phyloP scores from a whole-genome alignment of 1,140 invertebrate species.

The Drosophila eugracilis region DNA sequence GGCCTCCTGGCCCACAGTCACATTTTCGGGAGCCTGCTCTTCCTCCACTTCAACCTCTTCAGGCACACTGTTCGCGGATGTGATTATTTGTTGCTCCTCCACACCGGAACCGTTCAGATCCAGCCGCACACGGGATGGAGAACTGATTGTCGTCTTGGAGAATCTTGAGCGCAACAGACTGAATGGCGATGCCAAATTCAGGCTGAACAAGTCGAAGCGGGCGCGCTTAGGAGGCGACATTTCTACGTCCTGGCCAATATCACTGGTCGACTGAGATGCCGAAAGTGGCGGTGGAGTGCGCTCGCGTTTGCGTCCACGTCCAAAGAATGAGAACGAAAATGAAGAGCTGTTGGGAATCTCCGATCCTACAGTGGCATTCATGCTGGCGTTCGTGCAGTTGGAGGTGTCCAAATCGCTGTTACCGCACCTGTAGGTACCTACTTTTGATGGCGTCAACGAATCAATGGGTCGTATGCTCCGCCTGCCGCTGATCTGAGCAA shows the following conservation, averaged over 20 bases:
- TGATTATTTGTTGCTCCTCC: conserved; percentile 51
- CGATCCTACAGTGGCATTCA: conserved; percentile 81
- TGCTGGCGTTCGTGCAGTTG: conserved; percentile 66
- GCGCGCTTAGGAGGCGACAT: conserved; percentile 78
- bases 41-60: conserved; percentile 61
- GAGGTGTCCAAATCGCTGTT: conserved; percentile 73
- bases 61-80: conserved; percentile 28
- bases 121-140: conserved; percentile 51
- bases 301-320: conserved; percentile 72
- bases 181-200: conserved; percentile 72
- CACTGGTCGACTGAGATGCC: conserved; percentile 64
- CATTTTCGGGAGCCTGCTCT: conserved; percentile 34
- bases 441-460: conserved; percentile 63
- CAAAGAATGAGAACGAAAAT: conserved; percentile 77
- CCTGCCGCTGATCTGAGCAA: conserved; percentile 72
- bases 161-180: conserved; percentile 70
- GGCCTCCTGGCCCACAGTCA: conserved; percentile 59
- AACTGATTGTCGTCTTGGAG: conserved; percentile 62
- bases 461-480: conserved; percentile 66
- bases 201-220: conserved; percentile 72
- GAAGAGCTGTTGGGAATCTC: conserved; percentile 77
- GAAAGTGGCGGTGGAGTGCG: conserved; percentile 65
- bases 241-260: conserved; percentile 67
- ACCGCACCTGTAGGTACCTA: conserved; percentile 65
- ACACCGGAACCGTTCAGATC: conserved; percentile 69